Base-by-base conservation (phyloP, 2,797 vertebrate genomes). In the Gadopsis marmoratus region DNA sequence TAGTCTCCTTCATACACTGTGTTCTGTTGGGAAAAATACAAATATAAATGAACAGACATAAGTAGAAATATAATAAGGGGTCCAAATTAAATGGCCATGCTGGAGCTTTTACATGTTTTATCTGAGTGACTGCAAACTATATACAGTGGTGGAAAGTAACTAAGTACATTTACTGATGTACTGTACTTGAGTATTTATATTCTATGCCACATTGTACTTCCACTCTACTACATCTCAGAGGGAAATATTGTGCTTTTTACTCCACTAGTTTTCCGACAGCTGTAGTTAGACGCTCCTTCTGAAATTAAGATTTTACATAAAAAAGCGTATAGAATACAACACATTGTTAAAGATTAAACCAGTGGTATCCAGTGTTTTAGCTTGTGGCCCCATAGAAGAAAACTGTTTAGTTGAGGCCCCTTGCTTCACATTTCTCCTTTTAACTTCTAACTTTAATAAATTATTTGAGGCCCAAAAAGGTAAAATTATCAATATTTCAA, bases 1-100 rank as follows among this genome's bases (percentile, higher is more conserved):
- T 97, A 99, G 17, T 95, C 96, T 54, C 97, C 97, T 88, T 95
- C 95, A 92, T 99, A 99, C 71, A 95, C 91, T 9, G 98, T 97
- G 90, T 97, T 97, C 98, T 99, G 90, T 68, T 72, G 45, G 56
- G 21, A 54, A 73, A 70, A 69, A 70, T 39, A 4, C 13, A 35
- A 71, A 37, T 37, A 8, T 10, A 39, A 61, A 66, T 3, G n/a
- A 33, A 21, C 13, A 45, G 17, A 29, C 33, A 26, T 16, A 23
- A 54, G 6, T 0, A 14, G 29, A 59, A 55, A 74, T n/a, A 2
- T 10, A 14, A 41, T 2, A 58, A 66, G 3, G 3, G 1, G n/a
- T 56, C 1, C 45, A 21, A 17, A 37, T 58, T 29, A 48, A 10
- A 37, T 5, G 21, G 5, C 13, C 6, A 16, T 54, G 53, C 23